phyloP scores from a whole-genome alignment of 2,888 invertebrate genomes.

The Hyppa rectilinea region DNA sequence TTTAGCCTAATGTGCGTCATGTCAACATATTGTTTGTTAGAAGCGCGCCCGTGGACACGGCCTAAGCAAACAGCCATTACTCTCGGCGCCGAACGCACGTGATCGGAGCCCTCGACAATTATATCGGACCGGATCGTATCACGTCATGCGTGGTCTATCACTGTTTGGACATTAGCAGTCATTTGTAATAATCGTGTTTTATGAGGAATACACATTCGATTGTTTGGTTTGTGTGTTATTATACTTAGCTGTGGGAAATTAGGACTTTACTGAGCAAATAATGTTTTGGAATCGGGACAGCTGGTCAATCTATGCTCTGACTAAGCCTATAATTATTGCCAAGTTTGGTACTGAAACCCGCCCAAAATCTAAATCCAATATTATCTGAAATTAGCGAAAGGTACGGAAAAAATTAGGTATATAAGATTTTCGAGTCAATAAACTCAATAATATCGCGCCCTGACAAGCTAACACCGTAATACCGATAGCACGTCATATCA shows the following conservation, averaged over 20 bases:
- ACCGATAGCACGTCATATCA: conserved; percentile 47
- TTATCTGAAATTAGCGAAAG: too few species aligned
- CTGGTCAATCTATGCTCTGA: not conserved
- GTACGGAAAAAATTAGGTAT: too few species aligned
- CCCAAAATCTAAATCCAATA: too few species aligned
- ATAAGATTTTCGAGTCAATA: conserved; percentile 6
- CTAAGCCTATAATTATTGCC: not conserved
- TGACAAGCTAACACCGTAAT: conserved; percentile 26
- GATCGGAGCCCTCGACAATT: conserved; percentile 60
- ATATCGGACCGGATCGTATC: conserved; percentile 64
- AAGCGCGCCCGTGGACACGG: conserved; percentile 71
- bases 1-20: conserved; percentile 80
- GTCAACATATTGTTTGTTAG: conserved; percentile 79
- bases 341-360: too few species aligned
- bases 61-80: conserved; percentile 88
- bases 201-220: conserved; percentile 45
- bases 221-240: conserved; percentile 41
- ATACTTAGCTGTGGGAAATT: conserved; percentile 28
- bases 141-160: conserved; percentile 65
- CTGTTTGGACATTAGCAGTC: conserved; percentile 65
- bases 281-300: not conserved
- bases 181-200: conserved; percentile 65
- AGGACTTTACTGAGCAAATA: conserved; percentile 5
- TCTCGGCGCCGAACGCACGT: conserved; percentile 67
- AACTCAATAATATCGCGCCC: conserved; percentile 23